These are phyloP conservation scores for Folsomia manolachei DNA, from an alignment of 2,888 invertebrate genomes.

Conservation along the genomic window DNA sequence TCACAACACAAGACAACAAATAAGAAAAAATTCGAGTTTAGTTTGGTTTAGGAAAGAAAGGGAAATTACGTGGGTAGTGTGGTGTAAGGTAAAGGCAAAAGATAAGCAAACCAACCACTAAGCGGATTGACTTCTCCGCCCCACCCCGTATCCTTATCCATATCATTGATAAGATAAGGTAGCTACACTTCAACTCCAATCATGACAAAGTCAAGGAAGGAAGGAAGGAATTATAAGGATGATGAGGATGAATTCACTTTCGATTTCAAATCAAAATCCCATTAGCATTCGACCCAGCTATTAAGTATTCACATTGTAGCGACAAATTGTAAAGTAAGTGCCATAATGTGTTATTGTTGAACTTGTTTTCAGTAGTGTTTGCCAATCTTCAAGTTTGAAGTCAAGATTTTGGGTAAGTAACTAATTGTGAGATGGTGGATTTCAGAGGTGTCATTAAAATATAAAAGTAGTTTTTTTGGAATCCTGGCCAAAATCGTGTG, in stretches of 20 bases:
- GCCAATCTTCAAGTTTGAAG: background rate
- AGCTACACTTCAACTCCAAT: background rate
- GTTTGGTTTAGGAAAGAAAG: background rate
- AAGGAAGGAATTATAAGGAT: background rate
- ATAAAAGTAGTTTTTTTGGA: background rate
- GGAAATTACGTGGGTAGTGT: background rate
- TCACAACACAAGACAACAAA: too few species aligned
- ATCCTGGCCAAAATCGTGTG: background rate
- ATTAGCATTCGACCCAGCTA: background rate
- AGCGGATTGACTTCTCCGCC: background rate
- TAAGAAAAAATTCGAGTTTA: background rate
- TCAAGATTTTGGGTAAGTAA: too few species aligned
- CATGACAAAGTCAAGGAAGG: background rate
- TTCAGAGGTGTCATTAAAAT: background rate
- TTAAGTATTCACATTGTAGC: too few species aligned
- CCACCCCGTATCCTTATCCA: background rate
- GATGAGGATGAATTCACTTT: background rate
- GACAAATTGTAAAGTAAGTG: too few species aligned
- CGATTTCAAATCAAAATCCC: background rate
- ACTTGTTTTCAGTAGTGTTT: background rate
- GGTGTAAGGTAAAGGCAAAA: too few species aligned
- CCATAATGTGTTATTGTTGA: background rate
- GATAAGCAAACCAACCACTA: background rate
- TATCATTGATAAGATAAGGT: background rate
- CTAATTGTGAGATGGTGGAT: background rate